These are phyloP conservation scores for Chlorospingus semifuscus DNA, from an alignment of 2,797 vertebrate genomes.

Conservation along the genomic window DNA sequence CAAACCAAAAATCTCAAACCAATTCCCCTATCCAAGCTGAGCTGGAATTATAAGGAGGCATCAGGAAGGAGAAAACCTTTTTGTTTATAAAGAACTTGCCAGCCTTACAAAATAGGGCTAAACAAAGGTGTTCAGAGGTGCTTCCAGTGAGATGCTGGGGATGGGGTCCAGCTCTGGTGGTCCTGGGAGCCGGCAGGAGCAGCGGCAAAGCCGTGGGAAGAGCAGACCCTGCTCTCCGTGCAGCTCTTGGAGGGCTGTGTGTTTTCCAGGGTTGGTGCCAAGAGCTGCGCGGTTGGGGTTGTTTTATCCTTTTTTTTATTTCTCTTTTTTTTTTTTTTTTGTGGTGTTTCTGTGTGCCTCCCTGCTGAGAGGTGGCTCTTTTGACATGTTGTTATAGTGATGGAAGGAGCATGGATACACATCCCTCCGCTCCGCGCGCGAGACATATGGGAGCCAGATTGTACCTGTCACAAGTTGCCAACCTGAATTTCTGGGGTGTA, in stretches of 20 bases:
- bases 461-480: conserved; percentile 78
- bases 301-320: not conserved
- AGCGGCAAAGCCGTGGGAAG: not conserved
- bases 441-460: conserved; percentile 74
- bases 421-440: conserved; percentile 28
- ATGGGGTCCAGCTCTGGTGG: not conserved
- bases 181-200: rapidly evolving
- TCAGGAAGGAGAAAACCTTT: not conserved
- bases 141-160: not conserved
- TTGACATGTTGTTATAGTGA: conserved; percentile 71
- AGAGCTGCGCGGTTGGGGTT: not conserved
- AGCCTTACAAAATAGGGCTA: not conserved
- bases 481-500: conserved; percentile 69
- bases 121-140: not conserved
- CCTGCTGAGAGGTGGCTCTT: conserved; percentile 63
- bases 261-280: conserved; percentile 26
- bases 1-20: not conserved
- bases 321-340: not conserved
- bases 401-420: conserved; percentile 66
- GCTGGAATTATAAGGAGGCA: not conserved
- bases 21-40: not conserved
- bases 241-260: rapidly evolving
- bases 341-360: conserved; percentile 40
- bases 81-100: not conserved
- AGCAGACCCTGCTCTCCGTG: not conserved